These are phyloP conservation scores for Pristionchus entomophagus DNA, from an alignment of 2,888 invertebrate genomes.

Conservation along the genomic window DNA sequence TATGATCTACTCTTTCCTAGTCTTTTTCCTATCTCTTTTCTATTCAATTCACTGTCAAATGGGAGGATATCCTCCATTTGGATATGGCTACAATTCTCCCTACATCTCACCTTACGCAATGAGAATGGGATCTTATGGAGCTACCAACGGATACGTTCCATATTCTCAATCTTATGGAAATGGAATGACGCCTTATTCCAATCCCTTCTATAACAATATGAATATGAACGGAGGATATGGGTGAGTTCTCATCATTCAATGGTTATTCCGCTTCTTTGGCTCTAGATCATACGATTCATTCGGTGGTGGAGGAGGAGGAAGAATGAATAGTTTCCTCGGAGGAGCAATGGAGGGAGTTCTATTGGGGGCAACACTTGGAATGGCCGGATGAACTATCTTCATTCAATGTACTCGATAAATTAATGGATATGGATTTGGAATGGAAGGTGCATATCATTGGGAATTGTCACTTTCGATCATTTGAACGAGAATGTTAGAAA, in stretches of 20 bases:
- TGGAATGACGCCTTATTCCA: slow-evolving; percentile 4
- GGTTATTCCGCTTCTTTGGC: background rate
- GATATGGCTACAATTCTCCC: slow-evolving; percentile 5
- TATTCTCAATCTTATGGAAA: slow-evolving; percentile 20
- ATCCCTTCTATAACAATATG: background rate
- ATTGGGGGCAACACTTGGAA: slow-evolving; percentile 41
- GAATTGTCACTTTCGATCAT: background rate
- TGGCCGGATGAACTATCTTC: slow-evolving; percentile 37
- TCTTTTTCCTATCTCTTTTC: background rate
- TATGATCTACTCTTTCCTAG: slow-evolving; percentile 5
- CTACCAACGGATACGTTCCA: background rate
- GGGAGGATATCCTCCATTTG: background rate
- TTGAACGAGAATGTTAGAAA: background rate
- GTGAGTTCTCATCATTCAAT: background rate
- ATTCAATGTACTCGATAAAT: slow-evolving; percentile 6
- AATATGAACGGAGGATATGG: background rate
- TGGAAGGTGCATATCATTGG: background rate
- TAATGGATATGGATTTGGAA: slow-evolving; percentile 17
- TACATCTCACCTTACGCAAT: slow-evolving; percentile 10
- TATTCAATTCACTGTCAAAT: background rate
- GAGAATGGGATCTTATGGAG: slow-evolving; percentile 20
- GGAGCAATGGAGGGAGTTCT: slow-evolving; percentile 48
- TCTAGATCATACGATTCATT: background rate
- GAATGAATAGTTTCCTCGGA: slow-evolving; percentile 20
- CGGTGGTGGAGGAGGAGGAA: background rate